A percentile compares a stretch with the other conserved stretches of the same genome.
These are phyloP conservation scores for Drosophila diplacantha DNA, from an alignment of 2,888 invertebrate genomes.

Conservation along the genomic window DNA sequence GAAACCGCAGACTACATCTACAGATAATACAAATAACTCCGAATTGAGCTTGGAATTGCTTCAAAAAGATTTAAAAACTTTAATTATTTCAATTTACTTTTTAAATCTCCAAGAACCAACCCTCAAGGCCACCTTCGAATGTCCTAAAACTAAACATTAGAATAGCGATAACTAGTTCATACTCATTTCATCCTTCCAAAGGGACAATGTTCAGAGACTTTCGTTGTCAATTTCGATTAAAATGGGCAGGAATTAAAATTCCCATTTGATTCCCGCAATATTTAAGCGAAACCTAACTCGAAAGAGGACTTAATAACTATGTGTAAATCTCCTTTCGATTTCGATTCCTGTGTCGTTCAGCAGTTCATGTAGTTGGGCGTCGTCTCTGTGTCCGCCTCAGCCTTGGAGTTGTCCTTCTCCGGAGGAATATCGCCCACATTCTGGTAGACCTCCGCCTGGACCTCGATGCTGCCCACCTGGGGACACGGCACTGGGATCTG, in stretches of 20 bases:
- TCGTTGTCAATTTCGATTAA: conserved; percentile 1
- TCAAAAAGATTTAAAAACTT: background rate
- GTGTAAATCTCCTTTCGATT: conserved; percentile 3
- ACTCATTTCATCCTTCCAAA: conserved; percentile 67
- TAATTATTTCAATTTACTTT: background rate
- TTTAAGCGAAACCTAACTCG: background rate
- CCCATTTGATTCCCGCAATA: background rate
- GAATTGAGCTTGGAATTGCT: background rate
- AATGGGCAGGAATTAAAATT: background rate
- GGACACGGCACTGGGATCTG: conserved; percentile 62
- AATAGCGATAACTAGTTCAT: conserved; percentile 68
- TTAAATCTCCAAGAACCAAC: background rate
- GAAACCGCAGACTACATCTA: conserved; percentile 44
- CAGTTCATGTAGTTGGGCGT: conserved; percentile 74
- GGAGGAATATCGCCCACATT: conserved; percentile 58
- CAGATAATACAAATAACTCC: conserved; percentile 35
- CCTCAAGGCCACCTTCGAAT: background rate
- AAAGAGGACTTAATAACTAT: background rate
- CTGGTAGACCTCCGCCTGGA: conserved; percentile 75
- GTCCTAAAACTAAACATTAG: conserved; percentile 15
- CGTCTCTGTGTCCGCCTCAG: conserved; percentile 36
- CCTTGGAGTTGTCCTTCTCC: conserved; percentile 38
- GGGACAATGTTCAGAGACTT: conserved; percentile 15
- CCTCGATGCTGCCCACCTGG: conserved; percentile 69
- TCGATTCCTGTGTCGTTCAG: conserved; percentile 36